Base-by-base conservation (phyloP, 2,113 vertebrate species). In the Sinocyclocheilus maitianheensis region DNA sequence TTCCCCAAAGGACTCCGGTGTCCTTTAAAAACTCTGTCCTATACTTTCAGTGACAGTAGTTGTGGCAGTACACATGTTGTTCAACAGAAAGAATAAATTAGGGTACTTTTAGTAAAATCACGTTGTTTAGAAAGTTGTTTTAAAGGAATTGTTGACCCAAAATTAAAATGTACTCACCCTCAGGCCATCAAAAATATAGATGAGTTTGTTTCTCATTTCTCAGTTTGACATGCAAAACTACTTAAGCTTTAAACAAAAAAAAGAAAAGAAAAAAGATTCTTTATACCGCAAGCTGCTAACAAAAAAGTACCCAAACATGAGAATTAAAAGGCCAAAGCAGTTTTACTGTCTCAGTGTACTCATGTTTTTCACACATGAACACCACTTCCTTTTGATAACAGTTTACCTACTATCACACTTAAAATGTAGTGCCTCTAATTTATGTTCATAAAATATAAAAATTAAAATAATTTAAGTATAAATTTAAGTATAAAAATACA, bases 401-500 rank as follows among this genome's bases (percentile, higher is more conserved):
- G n/a, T 26, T 65, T 12, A 65, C 14, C 62, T 65, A 24, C 90
- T 89, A 91, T 53, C 91, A 88, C 88, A 87, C 91, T 90, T 77
- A 24, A 86, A 90, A 83, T 85, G 65, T 30, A 67, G 22, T 9
- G 58, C 58, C 8, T 62, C 22, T 62, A n/a, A n/a, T n/a, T 62
- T 5, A 14, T 30, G 11, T 67, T 5, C 63, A 67, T 30, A 30
- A 10, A 62, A 62, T 62, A 10, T n/a, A 30, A 46, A 43, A 74
- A 46, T 13, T 26, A 22, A 46, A 8, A 43, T 9, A 43, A 43
- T 43, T 1, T 9, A 43, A 43, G 43, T 43, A 43, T 43, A 34
- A 34, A 34, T 34, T 2, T 34, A 34, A 34, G 30, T 55, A 6
- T 22, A 30, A 43, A 40, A 74, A 74, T 43, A 14, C 5, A 43